Base-by-base conservation (phyloP, 2,888 invertebrate species). In the Melieria omissa region DNA sequence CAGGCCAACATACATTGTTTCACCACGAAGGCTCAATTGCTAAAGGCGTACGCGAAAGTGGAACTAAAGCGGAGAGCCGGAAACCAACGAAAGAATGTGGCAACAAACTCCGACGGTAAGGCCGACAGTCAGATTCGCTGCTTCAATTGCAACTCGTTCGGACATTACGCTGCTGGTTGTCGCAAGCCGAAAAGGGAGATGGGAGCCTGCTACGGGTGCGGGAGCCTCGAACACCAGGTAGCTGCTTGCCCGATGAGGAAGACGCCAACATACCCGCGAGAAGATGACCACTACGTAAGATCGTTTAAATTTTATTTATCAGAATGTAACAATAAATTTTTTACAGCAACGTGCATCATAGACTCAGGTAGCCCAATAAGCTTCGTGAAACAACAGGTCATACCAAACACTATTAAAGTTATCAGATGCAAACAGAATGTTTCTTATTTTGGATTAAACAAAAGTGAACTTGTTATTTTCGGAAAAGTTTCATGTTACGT, bases 1-100 rank as follows among this genome's bases (percentile, higher is more conserved):
- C 68, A 64, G 29, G 72, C 72, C 8, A n/a, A 55, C 12, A 41
- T 73, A 12, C 70, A 70, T 14, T 70, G 66, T 42, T 73, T 62
- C 29, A 44, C 60, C 9, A 60, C 60, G 9, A 65, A 45, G 42
- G 61, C 57, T 12, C 42, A 74, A 12, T 46, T 74, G 42, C 70
- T 74, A 8, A 49, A 44, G 41, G 70, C 72, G 14, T 70, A 72
- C 14, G 16, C 58, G 29, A 70, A 70, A 9, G 55, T 74, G 10
- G 49, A 62, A 4, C 10, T 73, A 7, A 63, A 45, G 12, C 14
- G 5, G 46, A n/a, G 9, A 44, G 14, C 12, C 60, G 41, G 47
- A 41, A 42, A 54, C 58, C 10, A 8, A 5, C 5, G 16, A 47
- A 10, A 64, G 62, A 8, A 62, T 8, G 14, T 12, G 14, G 47